Evolutionary conservation across 2,888 invertebrate genomes (phyloP), one percentile per base, ranked within the genome.

Genomic region (Danaus chrysippus): DNA sequence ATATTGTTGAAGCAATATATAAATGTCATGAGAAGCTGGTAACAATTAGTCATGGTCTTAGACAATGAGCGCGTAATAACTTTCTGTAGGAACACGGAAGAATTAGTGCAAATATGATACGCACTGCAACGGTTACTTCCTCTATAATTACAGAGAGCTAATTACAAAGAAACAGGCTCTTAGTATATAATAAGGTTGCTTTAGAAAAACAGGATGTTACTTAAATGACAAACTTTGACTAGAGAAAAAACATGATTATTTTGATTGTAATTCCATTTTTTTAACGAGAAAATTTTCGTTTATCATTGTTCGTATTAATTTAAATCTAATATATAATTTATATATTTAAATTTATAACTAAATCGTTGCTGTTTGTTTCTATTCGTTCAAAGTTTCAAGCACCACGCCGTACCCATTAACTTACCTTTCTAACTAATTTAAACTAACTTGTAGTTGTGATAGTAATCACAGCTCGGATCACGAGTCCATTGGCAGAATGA

Each of bases 381-480:
- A 8, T 34, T 34, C 17, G 17, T 11, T 49, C 17, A 15, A 3
- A 10, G 17, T 15, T 49, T 49, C n/a, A 46, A 46, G 15, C 46
- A 13, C 15, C 46, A 46, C 46, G 46, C 1, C 15, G 49, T 11
- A 17, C 17, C 49, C 49, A 49, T 49, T 49, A 49, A 49, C 17
- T 52, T 58, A 52, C 49, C 52, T 9, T 34, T 58, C 52, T 41
- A 9, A 42, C 15, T 52, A 13, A 61, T 61, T 56, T 56, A 61
- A 49, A 17, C 44, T 11, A 49, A 49, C 49, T 49, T 17, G 49
- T 49, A 49, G 46, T n/a, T 46, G 8, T 17, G 49, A 49, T 49
- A 49, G 49, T 8, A 49, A 49, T 49, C 49, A 49, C 17, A 17
- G 49, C 46, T 5, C 13, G 13, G 49, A 15, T 49, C 49, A 49